Evolutionary conservation across 2,888 invertebrate genomes (phyloP).

Genomic region (Lepidocyrtinus sp.): DNA sequence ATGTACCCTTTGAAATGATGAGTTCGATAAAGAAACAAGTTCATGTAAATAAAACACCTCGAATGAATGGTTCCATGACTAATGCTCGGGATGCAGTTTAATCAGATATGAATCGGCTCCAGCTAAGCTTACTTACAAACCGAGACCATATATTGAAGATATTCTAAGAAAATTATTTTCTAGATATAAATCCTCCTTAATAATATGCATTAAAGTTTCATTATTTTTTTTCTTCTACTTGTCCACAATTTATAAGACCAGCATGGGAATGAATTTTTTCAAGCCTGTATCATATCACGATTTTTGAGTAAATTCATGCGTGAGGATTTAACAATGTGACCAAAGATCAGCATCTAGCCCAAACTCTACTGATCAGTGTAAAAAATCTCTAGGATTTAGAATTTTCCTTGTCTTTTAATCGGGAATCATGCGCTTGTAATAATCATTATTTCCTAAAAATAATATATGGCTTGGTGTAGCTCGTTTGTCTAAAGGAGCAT

Average conservation of each 20-base stretch:
- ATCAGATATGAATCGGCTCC: slow-evolving; percentile 40
- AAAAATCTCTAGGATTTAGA: too few relatives aligned
- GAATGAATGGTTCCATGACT: slow-evolving; percentile 50
- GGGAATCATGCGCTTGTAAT: too few relatives aligned
- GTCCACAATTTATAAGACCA: neutral
- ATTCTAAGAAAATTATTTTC: neutral
- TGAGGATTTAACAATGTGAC: slow-evolving; percentile 48
- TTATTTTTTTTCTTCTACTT: slow-evolving; percentile 41
- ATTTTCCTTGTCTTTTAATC: too few relatives aligned
- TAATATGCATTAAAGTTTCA: neutral
- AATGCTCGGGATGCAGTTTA: slow-evolving; percentile 36
- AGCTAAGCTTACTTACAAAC: neutral
- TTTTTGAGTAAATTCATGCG: slow-evolving; percentile 26
- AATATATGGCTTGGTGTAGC: too few relatives aligned
- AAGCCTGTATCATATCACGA: neutral
- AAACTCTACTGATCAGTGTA: too few relatives aligned
- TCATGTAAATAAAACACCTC: slow-evolving; percentile 57
- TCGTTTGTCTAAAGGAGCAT: too few relatives aligned
- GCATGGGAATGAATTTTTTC: neutral
- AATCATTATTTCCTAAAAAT: too few relatives aligned
- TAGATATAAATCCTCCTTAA: too few relatives aligned
- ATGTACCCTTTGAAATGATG: slow-evolving; percentile 44
- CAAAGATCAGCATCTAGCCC: too few relatives aligned
- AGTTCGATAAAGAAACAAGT: slow-evolving; percentile 53
- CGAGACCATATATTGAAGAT: too few relatives aligned